These are phyloP conservation scores for Pseudomyrmex concolor DNA, from an alignment of 1,140 invertebrate species.

Conservation along the genomic window DNA sequence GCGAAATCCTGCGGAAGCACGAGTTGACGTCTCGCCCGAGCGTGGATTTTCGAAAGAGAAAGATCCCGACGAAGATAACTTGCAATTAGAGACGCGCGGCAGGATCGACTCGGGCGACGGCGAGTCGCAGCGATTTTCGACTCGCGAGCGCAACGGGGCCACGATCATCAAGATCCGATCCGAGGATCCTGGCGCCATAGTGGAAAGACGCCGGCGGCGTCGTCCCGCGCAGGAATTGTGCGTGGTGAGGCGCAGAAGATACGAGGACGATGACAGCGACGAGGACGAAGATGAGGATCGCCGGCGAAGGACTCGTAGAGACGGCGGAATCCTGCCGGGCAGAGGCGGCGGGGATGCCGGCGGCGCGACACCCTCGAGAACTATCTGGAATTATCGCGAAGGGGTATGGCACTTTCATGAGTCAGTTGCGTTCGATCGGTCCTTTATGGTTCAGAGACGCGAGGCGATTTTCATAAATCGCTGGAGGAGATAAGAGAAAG, in stretches of 20 bases:
- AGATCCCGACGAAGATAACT: slow-evolving; percentile 26
- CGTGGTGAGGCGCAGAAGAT: slow-evolving; percentile 37
- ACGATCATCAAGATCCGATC: slow-evolving; percentile 76
- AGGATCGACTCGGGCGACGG: slow-evolving; percentile 4
- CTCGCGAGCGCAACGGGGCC: slow-evolving; percentile 73
- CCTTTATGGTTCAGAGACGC: slow-evolving; percentile 71
- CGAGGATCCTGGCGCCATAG: slow-evolving; percentile 27
- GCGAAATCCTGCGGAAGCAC: slow-evolving; percentile 56
- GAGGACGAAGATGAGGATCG: slow-evolving; percentile 57
- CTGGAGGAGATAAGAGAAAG: slow-evolving; percentile 68
- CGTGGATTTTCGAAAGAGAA: slow-evolving; percentile 4
- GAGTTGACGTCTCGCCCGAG: slow-evolving; percentile 58
- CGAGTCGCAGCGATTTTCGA: slow-evolving; percentile 45
- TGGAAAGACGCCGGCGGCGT: slow-evolving; percentile 64
- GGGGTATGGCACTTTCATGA: slow-evolving; percentile 80
- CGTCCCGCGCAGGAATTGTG: slow-evolving; percentile 55
- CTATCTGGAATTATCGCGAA: slow-evolving; percentile 80
- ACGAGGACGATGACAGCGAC: slow-evolving; percentile 56
- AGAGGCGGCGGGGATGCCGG: slow-evolving; percentile 58
- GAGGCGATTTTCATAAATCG: slow-evolving; percentile 73
- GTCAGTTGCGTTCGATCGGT: slow-evolving; percentile 73
- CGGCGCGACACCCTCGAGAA: slow-evolving; percentile 75
- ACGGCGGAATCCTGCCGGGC: slow-evolving; percentile 57
- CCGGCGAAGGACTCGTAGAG: slow-evolving; percentile 62
- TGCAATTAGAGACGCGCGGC: background rate